Base-by-base conservation (phyloP, 2,113 vertebrate genomes). In the Recurvirostra avosetta region DNA sequence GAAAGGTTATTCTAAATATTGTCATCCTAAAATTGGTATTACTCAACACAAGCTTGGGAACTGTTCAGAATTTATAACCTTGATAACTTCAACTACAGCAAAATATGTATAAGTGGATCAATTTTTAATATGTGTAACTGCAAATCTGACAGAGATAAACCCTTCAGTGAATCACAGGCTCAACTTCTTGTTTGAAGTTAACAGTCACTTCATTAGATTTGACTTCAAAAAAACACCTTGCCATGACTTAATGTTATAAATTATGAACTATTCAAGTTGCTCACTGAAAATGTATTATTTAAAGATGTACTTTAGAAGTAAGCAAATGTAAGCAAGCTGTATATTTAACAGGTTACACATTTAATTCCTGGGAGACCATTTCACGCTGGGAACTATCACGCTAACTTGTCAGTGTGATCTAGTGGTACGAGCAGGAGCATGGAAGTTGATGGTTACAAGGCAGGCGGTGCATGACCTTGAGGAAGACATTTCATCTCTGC, bases 141-240 rank as follows among this genome's bases (percentile, higher is more conserved):
- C 61, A 96, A 90, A 88, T 95, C 61, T 96, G 88, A 85, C 92
- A 91, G 83, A 93, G 71, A 94, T 29, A 95, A 96, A 92, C 63
- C 45, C 43, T 95, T 83, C 80, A 74, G 8, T 63, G 75, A 85
- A 95, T 91, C 70, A 88, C 40, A 89, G 67, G 62, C 25, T 91
- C 81, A 92, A 47, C 18, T 77, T 92, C 77, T 90, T 84, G 29
- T 67, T 92, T 86, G 70, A 95, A 92, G 15, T 70, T 88, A 88
- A 55, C 73, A 81, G 71, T 52, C 45, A 82, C 90, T 96, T 94
- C 63, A 89, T 92, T 92, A 93, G 67, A 90, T 72, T 68, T 94
- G 34, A 56, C 65, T 94, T 94, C 2, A 41, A 71, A 80, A 92
- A 93, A 86, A 1, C 43, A 93, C 63, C 47, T 84, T 72, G 23